Evolutionary conservation across 92 coral and sea anemone genomes (phyloP).

Genomic region (Palythoa caribaeorum): DNA sequence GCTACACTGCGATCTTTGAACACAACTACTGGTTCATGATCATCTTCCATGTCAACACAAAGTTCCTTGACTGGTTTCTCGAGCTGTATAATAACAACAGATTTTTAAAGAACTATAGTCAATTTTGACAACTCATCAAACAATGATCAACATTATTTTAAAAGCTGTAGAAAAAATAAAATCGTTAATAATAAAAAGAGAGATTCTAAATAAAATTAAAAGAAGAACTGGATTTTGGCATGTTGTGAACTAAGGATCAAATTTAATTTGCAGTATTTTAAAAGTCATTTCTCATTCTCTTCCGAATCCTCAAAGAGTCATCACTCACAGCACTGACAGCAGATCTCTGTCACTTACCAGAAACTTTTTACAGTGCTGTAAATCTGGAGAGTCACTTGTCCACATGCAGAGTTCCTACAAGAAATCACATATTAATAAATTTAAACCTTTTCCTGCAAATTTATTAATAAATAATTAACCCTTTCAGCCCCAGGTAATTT

Average conservation of each 20-base stretch:
- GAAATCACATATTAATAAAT: background rate
- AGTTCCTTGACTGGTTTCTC: slow-evolving; percentile 66
- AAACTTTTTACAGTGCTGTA: slow-evolving; percentile 54
- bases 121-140: too few species aligned
- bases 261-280: too few species aligned
- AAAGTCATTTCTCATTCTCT: too few species aligned
- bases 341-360: slow-evolving; percentile 54
- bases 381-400: slow-evolving; percentile 63
- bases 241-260: too few species aligned
- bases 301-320: too few species aligned
- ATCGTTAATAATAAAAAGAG: too few species aligned
- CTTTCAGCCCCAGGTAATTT: too few species aligned
- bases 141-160: too few species aligned
- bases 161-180: too few species aligned
- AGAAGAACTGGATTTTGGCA: too few species aligned
- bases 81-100: slow-evolving; percentile 42
- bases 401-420: slow-evolving; percentile 70
- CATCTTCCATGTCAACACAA: slow-evolving; percentile 37
- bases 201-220: too few species aligned
- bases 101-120: background rate
- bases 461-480: background rate
- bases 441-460: background rate
- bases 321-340: too few species aligned
- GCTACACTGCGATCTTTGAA: slow-evolving; percentile 73
- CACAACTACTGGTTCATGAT: slow-evolving; percentile 64